Base-by-base conservation (phyloP, 2,888 invertebrate genomes). In the Pheosia tremula region DNA sequence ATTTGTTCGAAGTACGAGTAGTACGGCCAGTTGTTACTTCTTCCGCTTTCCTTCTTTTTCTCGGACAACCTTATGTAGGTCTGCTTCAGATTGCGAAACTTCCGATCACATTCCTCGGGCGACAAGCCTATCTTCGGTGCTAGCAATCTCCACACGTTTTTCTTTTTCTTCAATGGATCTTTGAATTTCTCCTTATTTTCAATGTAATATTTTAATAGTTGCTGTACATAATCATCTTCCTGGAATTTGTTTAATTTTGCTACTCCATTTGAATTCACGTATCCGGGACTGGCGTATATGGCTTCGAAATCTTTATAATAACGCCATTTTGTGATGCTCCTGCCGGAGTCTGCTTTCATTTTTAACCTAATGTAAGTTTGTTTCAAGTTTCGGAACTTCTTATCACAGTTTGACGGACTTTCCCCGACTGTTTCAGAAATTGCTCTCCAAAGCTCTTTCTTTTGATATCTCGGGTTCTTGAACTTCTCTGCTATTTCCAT, bases 11-110 rank as follows among this genome's bases (percentile, higher is more conserved):
- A 93, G 58, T 88, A 87, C 4, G 78, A 67, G 64, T 80, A 93
- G 69, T 93, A 93, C 7, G 90, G 91, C 93, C 93, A 93, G 58
- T 80, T 85, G 56, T 78, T 85, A 8, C 64, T 71, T 68, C 85
- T 86, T 0, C 90, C 92, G n/a, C 83, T 85, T 13, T 84, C 79
- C 47, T 79, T 81, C 59, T 84, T 88, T 64, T 85, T 89, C n/a
- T 86, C 85, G 5, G 77, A 71, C 2, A 93, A 72, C 59, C 92
- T 81, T 3, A 90, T 76, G 59, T 89, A 93, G 1, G 93, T 92
- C 66, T 92, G 92, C 72, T 93, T 93, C 24, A 93, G 72, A 66
- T 93, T 93, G 10, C 93, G 81, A 62, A 91, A 93, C 62, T 92
- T 92, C 57, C 88, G 85, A 64, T 91, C 90, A 67, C 93, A 93